Base-by-base conservation (phyloP, 1,140 invertebrate genomes). In the Drosophila busckii region DNA sequence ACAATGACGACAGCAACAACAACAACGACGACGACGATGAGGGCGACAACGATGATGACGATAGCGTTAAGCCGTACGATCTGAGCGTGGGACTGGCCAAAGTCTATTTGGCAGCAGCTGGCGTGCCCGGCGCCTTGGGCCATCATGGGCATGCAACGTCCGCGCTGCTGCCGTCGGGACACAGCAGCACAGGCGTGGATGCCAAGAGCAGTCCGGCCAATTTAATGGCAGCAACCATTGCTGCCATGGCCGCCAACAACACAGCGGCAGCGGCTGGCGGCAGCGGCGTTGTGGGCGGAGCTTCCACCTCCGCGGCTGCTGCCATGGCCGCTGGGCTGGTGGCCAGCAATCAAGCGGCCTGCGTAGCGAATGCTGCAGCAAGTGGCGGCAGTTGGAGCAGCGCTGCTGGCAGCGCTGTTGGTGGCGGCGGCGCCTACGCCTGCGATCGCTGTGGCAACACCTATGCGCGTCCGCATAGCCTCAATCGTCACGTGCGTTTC, bases 401-500 rank as follows among this genome's bases (percentile, higher is more conserved):
- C 1, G 37, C 19, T 4, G 6, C 6, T 34, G 44, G 49, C 22
- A 28, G 42, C 19, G 32, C 15, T 3, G 22, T 53, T 4, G 56
- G 59, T 2, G 61, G 62, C 12, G 69, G 86, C 3, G 83, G 86
- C 5, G 83, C 86, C 25, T 87, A 86, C 45, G 88, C 85, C 15
- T 90, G 90, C 60, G 87, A 88, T 15, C 88, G 89, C 35, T 91
- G 91, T 60, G 90, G 90, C 6, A 90, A 91, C 35, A 87, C 87
- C 3, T 92, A 92, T 67, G 88, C 88, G 1, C 88, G 90, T n/a
- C 88, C 88, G 5, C 90, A 91, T 32, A 92, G 91, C 44, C 71
- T 93, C 2, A 91, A 90, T 49, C 87, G 92, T 4, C 92, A 93
- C 56, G 89, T 92, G 28, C 89, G 88, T 49, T 92, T 92, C 65